These are phyloP conservation scores for Charadrius vociferus DNA, from an alignment of 2,113 vertebrate species.

Conservation along the genomic window DNA sequence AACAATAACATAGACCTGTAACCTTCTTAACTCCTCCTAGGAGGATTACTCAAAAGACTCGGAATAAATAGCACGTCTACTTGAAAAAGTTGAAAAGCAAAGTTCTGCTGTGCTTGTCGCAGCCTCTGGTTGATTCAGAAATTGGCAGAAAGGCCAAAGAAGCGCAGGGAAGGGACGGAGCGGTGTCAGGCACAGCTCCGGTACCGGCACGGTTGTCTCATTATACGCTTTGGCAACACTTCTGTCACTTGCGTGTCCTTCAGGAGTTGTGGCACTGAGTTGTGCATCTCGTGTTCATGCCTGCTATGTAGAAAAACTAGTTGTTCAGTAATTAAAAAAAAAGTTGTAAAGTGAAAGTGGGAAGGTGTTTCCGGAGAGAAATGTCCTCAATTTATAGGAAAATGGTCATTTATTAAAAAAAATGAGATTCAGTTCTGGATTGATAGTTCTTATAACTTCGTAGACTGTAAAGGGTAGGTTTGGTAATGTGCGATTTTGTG, in stretches of 20 bases:
- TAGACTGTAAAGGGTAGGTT: neutral
- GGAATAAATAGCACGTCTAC: neutral
- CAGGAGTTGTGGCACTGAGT: neutral
- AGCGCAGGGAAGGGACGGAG: too few relatives aligned
- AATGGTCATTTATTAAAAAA: neutral
- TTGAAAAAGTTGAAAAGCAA: neutral
- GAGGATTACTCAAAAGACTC: neutral
- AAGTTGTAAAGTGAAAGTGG: neutral
- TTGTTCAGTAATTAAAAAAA: neutral
- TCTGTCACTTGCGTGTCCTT: neutral
- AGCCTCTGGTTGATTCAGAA: neutral
- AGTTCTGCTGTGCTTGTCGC: neutral
- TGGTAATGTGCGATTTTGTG: neutral
- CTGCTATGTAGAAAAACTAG: neutral
- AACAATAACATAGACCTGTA: neutral
- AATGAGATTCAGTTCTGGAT: neutral
- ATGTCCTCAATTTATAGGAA: neutral
- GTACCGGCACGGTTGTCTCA: too few relatives aligned
- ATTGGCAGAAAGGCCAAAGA: neutral
- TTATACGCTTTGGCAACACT: accelerated
- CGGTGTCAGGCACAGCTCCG: neutral
- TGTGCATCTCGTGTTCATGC: neutral
- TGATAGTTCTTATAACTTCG: neutral
- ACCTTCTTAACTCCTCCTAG: neutral
- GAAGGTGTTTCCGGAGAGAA: neutral